A percentile compares a stretch with the other conserved stretches of the same genome.
phyloP scores from a whole-genome alignment of 2,113 vertebrate genomes.

The Ifrita kowaldi region DNA sequence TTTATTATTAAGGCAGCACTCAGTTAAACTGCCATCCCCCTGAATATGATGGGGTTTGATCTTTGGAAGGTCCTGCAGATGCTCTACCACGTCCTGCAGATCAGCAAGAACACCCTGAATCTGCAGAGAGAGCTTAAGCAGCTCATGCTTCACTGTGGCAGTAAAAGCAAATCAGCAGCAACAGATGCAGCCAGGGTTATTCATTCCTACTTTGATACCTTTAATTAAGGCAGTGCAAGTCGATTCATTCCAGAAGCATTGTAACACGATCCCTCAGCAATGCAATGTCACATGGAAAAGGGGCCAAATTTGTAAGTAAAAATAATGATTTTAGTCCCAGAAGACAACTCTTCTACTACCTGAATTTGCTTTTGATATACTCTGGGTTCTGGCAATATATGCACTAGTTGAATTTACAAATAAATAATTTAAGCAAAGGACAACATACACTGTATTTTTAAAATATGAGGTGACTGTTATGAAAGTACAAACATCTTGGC shows the following conservation, averaged over 20 bases:
- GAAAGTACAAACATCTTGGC: conserved; percentile 19
- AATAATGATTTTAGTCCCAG: neutral
- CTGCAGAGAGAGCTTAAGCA: neutral
- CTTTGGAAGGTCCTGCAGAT: neutral
- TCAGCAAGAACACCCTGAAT: neutral
- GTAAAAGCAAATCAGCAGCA: neutral
- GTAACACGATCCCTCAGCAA: neutral
- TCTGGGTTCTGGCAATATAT: neutral
- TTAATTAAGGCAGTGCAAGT: conserved; percentile 41
- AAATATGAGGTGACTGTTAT: conserved; percentile 5
- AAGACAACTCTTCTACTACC: neutral
- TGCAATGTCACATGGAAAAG: neutral
- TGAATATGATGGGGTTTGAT: neutral
- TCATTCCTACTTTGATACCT: neutral
- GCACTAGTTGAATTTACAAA: neutral
- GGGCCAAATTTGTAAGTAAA: neutral
- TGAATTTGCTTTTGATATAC: neutral
- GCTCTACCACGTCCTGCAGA: rapidly evolving
- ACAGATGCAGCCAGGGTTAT: neutral
- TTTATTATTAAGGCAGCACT: neutral
- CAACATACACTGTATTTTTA: neutral
- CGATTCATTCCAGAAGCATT: conserved; percentile 32
- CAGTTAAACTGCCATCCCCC: neutral
- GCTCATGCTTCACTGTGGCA: rapidly evolving
- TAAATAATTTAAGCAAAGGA: conserved; percentile 22